Percentiles rank a stretch among this genome's conserved stretches.
Evolutionary conservation across 2,797 vertebrate genomes (phyloP).

Genomic region (Muraenolepis orangiensis): DNA sequence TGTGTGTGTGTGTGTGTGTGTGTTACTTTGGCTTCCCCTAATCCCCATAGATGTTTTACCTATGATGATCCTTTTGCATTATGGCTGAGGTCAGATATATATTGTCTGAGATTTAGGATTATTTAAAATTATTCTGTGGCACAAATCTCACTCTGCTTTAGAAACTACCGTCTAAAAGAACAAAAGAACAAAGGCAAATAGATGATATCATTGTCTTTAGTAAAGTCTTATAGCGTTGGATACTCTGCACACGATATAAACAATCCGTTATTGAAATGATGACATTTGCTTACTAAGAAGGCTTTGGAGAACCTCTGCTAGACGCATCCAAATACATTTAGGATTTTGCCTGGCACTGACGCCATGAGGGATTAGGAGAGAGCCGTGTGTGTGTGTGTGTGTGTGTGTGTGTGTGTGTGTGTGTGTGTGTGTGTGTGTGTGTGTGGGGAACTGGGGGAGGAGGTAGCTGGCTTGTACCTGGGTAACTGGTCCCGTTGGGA

Average conservation of each 20-base stretch:
- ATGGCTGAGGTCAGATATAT: conserved; percentile 51
- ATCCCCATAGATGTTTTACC: background rate
- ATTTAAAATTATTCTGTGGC: conserved; percentile 39
- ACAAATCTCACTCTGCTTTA: conserved; percentile 57
- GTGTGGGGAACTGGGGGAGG: conserved; percentile 28
- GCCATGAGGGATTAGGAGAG: background rate
- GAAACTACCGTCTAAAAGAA: background rate
- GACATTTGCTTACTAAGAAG: background rate
- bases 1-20: no score
- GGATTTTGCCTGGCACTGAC: background rate
- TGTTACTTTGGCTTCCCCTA: background rate
- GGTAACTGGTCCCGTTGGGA: conserved; percentile 68
- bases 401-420: no score
- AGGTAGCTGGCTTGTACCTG: conserved; percentile 45
- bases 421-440: no score
- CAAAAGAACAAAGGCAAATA: no score
- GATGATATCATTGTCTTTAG: background rate
- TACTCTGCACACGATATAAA: background rate
- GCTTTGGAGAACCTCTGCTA: background rate
- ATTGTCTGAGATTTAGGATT: conserved; percentile 33
- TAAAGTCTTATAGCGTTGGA: background rate
- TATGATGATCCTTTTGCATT: conserved; percentile 19
- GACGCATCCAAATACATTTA: background rate
- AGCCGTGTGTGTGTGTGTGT: background rate
- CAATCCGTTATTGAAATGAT: background rate